Percentiles rank a stretch among this genome's conserved stretches.
phyloP scores from a whole-genome alignment of 1,140 invertebrate genomes.

The Fopius arisanus region DNA sequence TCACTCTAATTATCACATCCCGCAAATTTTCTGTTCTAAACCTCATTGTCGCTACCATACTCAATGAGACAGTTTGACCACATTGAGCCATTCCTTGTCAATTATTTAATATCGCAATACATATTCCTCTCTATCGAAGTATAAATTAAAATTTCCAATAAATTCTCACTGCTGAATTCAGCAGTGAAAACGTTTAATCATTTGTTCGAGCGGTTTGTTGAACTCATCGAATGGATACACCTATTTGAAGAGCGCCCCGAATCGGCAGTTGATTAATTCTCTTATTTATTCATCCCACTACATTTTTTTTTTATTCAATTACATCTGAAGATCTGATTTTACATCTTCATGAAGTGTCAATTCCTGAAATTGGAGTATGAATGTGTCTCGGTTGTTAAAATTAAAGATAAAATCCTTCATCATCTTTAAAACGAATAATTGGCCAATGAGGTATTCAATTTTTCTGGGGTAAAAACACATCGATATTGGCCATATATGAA shows the following conservation, averaged over 20 bases:
- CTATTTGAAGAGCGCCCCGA: background rate
- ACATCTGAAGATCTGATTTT: too few relatives aligned
- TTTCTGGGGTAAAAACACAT: too few relatives aligned
- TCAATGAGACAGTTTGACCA: background rate
- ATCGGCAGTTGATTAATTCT: background rate
- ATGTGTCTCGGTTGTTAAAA: background rate
- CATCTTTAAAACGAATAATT: too few relatives aligned
- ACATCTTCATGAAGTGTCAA: background rate
- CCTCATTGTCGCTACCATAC: background rate
- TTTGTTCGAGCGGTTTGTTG: background rate
- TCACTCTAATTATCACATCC: slow-evolving; percentile 14
- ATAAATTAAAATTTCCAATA: background rate
- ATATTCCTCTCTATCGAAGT: background rate
- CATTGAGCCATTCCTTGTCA: background rate
- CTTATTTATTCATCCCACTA: background rate
- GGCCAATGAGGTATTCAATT: too few relatives aligned
- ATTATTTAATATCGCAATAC: background rate
- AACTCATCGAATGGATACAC: background rate
- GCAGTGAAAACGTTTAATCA: background rate
- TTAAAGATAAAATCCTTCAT: background rate
- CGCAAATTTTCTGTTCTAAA: background rate
- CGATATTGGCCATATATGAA: too few relatives aligned
- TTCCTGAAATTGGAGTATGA: background rate
- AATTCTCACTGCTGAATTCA: background rate
- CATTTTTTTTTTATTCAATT: background rate